Evolutionary conservation across 2,113 vertebrate species (phyloP), one percentile per base, ranked within the genome.

Genomic region (Australoheros scitulus): DNA sequence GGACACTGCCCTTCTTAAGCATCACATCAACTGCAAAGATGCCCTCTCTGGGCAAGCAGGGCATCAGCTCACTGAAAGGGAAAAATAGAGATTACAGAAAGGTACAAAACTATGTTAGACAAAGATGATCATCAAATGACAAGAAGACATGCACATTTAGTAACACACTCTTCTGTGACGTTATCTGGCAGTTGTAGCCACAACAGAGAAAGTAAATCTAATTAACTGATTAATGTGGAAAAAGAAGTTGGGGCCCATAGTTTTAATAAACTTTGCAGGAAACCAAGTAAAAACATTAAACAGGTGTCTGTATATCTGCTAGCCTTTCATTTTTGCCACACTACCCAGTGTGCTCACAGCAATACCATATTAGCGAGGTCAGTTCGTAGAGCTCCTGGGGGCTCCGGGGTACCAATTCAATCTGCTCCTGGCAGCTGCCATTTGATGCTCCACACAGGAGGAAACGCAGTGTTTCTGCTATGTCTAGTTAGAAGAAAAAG

Each of bases 1-100:
- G 98, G 1, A 98, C 96, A 41, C 97, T 99, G 92, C 98, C 98
- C 92, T 99, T 99, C 95, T 99, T 99, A 78, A 99, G 94, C 98
- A 99, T 99, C 84, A 97, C 94, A 92, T 99, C 98, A 82, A 99
- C 98, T 47, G 98, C 97, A 96, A 99, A 99, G 91, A 99, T 99
- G 65, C 98, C 98, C 91, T 99, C 98, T 96, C 98, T 98, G 57
- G 98, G 98, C 91, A 99, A 95, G 92, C 98, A 99, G 78, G 98
- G 98, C 98, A 99, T 99, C 93, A 99, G 95, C 95, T 99, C 98
- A 93, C 98, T 99, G 90, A 5, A 64, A 63, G 29, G 13, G 29
- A 76, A 1, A 82, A 10, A 82, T 57, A 1, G 59, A 11, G 1
- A 1, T 34, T 57, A 86, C 1, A 83, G 22, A 65, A 65, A 58